Conservation (phyloP, 2,797 vertebrate species). For the Steatocranus sp. region DNA sequence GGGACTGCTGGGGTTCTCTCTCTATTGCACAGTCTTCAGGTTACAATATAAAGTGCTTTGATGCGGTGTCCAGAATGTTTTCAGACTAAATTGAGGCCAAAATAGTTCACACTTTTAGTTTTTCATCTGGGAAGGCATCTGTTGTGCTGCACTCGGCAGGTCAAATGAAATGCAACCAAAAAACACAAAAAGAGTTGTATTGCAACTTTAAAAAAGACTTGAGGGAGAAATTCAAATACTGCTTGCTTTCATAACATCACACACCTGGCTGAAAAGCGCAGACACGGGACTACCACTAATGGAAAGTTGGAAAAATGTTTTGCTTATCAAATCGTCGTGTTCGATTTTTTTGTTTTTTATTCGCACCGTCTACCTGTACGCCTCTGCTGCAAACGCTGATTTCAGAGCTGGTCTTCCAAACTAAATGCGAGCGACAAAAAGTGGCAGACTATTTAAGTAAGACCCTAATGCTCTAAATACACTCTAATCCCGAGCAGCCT, state of each 20-base stretch:
- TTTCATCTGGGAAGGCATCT: not conserved
- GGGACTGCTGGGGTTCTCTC: not conserved
- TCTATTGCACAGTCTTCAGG: not conserved
- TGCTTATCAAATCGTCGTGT: not conserved
- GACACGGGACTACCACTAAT: not conserved
- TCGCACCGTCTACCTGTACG: not conserved
- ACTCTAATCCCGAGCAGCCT: constrained; percentile 57
- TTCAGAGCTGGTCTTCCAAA: constrained; percentile 2
- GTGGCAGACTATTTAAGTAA: constrained; percentile 52
- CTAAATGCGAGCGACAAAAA: constrained; percentile 14
- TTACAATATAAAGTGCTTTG: not conserved
- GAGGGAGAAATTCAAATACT: not conserved
- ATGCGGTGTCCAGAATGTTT: not conserved
- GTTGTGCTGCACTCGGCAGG: not conserved
- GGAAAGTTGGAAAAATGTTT: not conserved
- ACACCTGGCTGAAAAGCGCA: not conserved
- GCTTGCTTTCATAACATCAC: not conserved
- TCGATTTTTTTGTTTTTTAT: not conserved
- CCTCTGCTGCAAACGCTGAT: not conserved
- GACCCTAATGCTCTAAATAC: constrained; percentile 60
- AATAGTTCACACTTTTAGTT: not conserved
- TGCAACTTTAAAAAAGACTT: not conserved
- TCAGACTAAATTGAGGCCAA: not conserved
- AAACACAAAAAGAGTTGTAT: not conserved
- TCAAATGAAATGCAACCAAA: not conserved